Evolutionary conservation across 2,888 invertebrate species (phyloP).

Genomic region (Leptogaster cylindrica): DNA sequence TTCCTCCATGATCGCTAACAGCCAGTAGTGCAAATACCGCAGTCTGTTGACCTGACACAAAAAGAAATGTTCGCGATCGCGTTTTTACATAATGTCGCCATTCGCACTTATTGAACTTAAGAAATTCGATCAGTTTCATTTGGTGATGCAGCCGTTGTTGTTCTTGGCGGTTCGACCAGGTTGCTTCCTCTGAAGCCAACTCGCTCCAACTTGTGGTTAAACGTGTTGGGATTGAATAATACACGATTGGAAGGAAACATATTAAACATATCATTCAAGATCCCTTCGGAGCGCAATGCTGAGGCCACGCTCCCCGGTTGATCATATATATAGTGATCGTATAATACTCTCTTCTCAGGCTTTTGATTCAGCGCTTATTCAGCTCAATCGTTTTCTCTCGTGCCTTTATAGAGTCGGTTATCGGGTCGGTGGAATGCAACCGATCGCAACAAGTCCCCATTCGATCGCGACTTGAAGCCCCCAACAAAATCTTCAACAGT

Average conservation of each 20-base stretch:
- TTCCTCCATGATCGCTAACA: neutral
- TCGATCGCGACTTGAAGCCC: constrained; percentile 3
- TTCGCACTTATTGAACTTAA: neutral
- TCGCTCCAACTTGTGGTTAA: neutral
- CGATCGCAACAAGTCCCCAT: constrained; percentile 6
- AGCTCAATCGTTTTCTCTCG: neutral
- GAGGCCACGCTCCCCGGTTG: neutral
- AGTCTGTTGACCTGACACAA: constrained; percentile 25
- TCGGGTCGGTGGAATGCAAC: constrained; percentile 6
- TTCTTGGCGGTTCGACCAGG: neutral
- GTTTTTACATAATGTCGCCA: neutral
- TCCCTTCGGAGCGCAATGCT: too few relatives aligned
- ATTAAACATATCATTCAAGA: too few relatives aligned
- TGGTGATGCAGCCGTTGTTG: neutral
- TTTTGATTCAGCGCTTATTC: constrained; percentile 15
- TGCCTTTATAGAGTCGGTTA: neutral
- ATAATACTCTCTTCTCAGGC: constrained; percentile 17
- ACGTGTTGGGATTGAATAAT: constrained; percentile 1
- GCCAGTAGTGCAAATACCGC: too few relatives aligned
- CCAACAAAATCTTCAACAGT: constrained; percentile 33
- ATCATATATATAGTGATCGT: constrained; percentile 2
- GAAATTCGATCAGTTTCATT: constrained; percentile 3
- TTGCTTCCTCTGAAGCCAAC: constrained; percentile 1
- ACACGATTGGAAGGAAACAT: too few relatives aligned
- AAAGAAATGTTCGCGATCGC: constrained; percentile 1